Evolutionary conservation across 2,888 invertebrate species (phyloP).

Genomic region (Cartodere bifasciata): DNA sequence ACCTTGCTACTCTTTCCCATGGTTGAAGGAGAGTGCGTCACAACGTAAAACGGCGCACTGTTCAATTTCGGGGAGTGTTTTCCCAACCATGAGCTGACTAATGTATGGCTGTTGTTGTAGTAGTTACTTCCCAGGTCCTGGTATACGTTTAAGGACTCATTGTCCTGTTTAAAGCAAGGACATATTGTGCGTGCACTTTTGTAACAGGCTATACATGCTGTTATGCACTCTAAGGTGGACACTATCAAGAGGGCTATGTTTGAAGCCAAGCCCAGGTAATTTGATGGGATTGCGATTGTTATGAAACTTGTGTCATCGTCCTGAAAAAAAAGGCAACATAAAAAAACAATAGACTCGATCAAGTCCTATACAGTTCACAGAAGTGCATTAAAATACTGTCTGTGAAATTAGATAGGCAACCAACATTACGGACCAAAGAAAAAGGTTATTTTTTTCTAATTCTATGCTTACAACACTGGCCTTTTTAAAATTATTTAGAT

Average conservation of each 20-base stretch:
- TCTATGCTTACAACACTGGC: too few species aligned
- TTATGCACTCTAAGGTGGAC: conserved; percentile 43
- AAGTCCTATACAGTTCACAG: too few species aligned
- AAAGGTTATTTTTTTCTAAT: too few species aligned
- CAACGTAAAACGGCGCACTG: conserved; percentile 28
- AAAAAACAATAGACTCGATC: conserved; percentile 1
- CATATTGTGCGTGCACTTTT: conserved; percentile 42
- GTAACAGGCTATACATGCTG: conserved; percentile 41
- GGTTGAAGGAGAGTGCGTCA: conserved; percentile 27
- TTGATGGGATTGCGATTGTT: conserved; percentile 31
- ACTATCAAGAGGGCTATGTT: conserved; percentile 50
- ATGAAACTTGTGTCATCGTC: background rate
- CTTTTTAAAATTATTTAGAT: too few species aligned
- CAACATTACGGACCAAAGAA: too few species aligned
- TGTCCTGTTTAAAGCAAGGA: conserved; percentile 41
- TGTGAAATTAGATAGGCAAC: too few species aligned
- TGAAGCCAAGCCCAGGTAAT: conserved; percentile 44
- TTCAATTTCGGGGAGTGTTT: conserved; percentile 32
- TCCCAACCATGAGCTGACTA: conserved; percentile 46
- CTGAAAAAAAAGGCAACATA: background rate
- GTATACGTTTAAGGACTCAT: conserved; percentile 18
- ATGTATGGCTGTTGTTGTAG: conserved; percentile 39
- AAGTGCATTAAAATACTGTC: too few species aligned
- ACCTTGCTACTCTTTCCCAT: conserved; percentile 22
- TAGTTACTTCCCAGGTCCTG: conserved; percentile 18